Percentiles rank a stretch among this genome's conserved stretches.
phyloP scores from a whole-genome alignment of 2,113 vertebrate species.

The Acrocephalus kingi region DNA sequence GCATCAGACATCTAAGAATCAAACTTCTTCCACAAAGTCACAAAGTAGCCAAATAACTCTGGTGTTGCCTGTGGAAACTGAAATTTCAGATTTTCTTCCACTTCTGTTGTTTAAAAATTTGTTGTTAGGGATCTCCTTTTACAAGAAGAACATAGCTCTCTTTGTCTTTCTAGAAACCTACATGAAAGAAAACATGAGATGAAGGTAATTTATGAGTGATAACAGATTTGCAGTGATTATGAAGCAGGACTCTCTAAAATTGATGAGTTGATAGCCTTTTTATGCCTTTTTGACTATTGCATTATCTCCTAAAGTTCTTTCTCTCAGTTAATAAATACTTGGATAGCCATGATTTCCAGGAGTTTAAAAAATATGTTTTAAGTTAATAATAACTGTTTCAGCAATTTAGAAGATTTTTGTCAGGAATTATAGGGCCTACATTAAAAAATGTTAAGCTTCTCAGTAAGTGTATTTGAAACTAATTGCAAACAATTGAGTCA shows the following conservation, averaged over 20 bases:
- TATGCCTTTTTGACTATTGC: not conserved
- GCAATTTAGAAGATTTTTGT: not conserved
- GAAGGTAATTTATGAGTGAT: not conserved
- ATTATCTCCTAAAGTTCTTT: not conserved
- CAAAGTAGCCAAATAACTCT: not conserved
- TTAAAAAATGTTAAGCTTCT: not conserved
- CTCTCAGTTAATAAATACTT: not conserved
- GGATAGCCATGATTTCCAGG: not conserved
- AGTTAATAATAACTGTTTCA: not conserved
- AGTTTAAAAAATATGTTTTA: not conserved
- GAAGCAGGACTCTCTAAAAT: not conserved
- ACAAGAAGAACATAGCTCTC: not conserved
- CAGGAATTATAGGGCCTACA: not conserved
- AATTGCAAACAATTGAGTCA: conserved; percentile 5
- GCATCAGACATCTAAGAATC: not conserved
- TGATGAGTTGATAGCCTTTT: not conserved
- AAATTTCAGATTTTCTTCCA: not conserved
- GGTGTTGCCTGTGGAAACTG: not conserved
- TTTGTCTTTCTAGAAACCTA: not conserved
- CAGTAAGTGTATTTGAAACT: not conserved
- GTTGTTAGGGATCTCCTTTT: not conserved
- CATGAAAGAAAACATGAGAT: not conserved
- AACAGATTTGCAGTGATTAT: not conserved
- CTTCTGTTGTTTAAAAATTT: not conserved
- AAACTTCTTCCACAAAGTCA: not conserved